phyloP scores from a whole-genome alignment of 2,113 vertebrate species.

The Gallinago paraguaiae region DNA sequence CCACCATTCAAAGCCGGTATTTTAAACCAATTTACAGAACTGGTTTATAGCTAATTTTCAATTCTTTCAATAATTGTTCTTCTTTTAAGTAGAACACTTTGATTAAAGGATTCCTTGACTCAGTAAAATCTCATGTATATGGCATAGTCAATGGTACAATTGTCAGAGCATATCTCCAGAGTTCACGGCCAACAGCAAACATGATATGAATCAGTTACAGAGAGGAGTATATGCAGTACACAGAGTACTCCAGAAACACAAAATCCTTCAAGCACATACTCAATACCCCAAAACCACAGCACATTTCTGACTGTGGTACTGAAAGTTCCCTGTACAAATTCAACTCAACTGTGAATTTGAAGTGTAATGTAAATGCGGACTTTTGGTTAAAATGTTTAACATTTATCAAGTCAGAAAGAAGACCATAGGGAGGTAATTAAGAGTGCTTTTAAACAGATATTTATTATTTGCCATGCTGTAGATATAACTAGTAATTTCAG shows the following conservation, averaged over 20 bases:
- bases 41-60: conserved; percentile 4
- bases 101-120: neutral
- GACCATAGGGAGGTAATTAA: neutral
- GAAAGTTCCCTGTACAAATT: neutral
- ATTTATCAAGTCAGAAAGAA: neutral
- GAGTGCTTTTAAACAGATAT: neutral
- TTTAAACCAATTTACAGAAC: neutral
- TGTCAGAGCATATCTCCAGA: neutral
- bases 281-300: neutral
- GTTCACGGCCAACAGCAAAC: neutral
- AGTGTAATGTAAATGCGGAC: neutral
- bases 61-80: neutral
- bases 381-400: neutral
- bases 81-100: neutral
- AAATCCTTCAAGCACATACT: neutral
- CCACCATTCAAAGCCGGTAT: neutral
- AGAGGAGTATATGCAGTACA: neutral
- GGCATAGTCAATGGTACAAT: neutral
- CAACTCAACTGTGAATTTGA: neutral
- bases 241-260: neutral
- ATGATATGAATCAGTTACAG: neutral
- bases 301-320: neutral
- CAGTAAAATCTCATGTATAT: neutral
- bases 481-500: neutral
- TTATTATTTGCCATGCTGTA: neutral